phyloP scores from a whole-genome alignment of 2,797 vertebrate species.

The Odontamblyopus lacepedii region DNA sequence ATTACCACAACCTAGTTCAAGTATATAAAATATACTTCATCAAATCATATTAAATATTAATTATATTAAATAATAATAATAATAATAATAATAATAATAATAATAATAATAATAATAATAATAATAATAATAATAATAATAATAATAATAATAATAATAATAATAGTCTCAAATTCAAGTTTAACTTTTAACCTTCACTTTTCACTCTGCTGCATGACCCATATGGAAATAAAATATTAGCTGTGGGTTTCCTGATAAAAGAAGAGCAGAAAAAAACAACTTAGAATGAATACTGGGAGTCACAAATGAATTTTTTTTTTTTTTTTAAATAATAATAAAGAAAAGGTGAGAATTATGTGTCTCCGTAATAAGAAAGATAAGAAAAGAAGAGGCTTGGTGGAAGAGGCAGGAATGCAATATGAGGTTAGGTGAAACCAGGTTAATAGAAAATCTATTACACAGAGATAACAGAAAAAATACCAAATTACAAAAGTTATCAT shows the following conservation, averaged over 20 bases:
- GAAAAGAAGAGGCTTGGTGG: conserved; percentile 41
- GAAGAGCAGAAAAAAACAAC: conserved; percentile 17
- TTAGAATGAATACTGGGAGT: conserved; percentile 10
- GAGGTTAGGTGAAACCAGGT: neutral
- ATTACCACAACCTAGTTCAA: conserved; percentile 28
- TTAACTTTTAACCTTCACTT: neutral
- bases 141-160: no score
- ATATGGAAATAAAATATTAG: neutral
- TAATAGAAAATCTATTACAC: neutral
- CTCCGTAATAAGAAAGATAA: conserved; percentile 49
- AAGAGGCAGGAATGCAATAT: neutral
- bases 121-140: no score
- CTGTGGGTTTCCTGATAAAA: conserved; percentile 51
- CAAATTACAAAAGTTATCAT: neutral
- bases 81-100: no score
- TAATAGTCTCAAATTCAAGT: neutral
- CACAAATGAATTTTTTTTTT: neutral
- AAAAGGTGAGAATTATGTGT: conserved; percentile 37
- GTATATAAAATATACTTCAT: conserved; percentile 6
- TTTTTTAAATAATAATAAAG: conserved; percentile 15
- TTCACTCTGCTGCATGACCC: conserved; percentile 32
- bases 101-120: no score
- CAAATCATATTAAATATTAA: neutral
- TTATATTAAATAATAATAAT: no score
- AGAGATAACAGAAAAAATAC: conserved; percentile 1